Base-by-base conservation (phyloP, 2,797 vertebrate genomes). In the Anas bahamensis region DNA sequence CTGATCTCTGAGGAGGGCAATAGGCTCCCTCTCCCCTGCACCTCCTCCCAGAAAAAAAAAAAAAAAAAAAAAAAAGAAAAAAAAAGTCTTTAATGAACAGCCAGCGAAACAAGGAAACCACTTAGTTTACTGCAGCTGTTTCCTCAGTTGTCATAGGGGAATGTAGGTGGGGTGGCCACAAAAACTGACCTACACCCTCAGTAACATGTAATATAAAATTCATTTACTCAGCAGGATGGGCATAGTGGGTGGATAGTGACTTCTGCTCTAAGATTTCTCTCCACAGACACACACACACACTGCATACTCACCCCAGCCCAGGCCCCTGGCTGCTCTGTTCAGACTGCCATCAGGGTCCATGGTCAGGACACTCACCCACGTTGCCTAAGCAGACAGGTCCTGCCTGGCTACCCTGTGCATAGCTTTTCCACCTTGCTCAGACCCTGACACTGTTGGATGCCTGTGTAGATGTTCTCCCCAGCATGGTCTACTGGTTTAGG, bases 221-320 rank as follows among this genome's bases (percentile, higher is more conserved):
- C 29, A 26, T 66, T 74, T 50, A 22, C 10, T 79, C 41, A n/a
- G 11, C 13, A 57, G 26, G 19, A 65, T 41, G 23, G 28, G 6
- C n/a, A 31, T 7, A n/a, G 28, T 13, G 39, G 35, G n/a, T 46
- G 13, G 21, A 26, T 8, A 52, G 23, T 2, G 4, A 13, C 56
- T 78, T 74, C 41, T 50, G 16, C 22, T 56, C 11, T 22, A 44
- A 55, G 31, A 50, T 7, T 82, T 60, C 61, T 42, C 17, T 75
- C 41, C 28, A 53, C 6, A 0, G 3, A n/a, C 19, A 42, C 7
- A 35, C 2, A 5, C 12, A 16, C 24, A 11, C 17, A 28, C 13
- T 9, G 14, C 15, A 26, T 26, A 26, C 8, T 37, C 48, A 37
- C 33, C 18, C 50, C 15, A 39, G 14, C 11, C 13, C 15, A 22